Conservation (phyloP, 2,113 vertebrate genomes). For the Eulemur macaco region DNA sequence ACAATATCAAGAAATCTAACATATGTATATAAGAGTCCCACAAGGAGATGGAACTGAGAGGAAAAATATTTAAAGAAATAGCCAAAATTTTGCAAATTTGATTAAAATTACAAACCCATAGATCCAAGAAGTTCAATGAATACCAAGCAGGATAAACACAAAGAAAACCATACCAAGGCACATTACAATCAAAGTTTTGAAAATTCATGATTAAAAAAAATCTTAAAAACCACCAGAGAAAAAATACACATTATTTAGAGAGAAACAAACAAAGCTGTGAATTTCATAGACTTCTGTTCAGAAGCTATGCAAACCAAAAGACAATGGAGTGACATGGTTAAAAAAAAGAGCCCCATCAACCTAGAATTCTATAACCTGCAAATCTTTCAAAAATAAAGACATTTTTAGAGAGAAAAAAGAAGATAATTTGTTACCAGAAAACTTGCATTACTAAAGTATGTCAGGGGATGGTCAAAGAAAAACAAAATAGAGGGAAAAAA, state of each 20-base stretch:
- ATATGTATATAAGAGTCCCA: neutral
- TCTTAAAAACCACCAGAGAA: neutral
- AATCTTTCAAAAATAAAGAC: slow-evolving; percentile 14
- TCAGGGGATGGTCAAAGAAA: too few relatives aligned
- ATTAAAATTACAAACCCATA: neutral
- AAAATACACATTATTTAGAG: neutral
- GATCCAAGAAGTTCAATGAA: neutral
- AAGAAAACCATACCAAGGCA: neutral
- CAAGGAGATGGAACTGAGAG: neutral
- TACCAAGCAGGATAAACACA: neutral
- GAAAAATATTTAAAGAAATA: neutral
- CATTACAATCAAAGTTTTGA: neutral
- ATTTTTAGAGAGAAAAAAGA: neutral
- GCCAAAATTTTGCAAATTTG: neutral
- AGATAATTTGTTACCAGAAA: neutral
- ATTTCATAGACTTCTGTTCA: neutral
- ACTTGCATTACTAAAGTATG: neutral
- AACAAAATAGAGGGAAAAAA: neutral
- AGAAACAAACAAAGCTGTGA: neutral
- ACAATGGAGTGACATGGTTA: neutral
- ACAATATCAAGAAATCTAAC: neutral
- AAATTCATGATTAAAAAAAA: slow-evolving; percentile 10
- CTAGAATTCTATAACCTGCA: neutral
- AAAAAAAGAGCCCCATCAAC: neutral
- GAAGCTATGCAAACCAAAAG: neutral